Evolutionary conservation across 2,888 invertebrate species (phyloP).

Genomic region (Palloptera scutellata): DNA sequence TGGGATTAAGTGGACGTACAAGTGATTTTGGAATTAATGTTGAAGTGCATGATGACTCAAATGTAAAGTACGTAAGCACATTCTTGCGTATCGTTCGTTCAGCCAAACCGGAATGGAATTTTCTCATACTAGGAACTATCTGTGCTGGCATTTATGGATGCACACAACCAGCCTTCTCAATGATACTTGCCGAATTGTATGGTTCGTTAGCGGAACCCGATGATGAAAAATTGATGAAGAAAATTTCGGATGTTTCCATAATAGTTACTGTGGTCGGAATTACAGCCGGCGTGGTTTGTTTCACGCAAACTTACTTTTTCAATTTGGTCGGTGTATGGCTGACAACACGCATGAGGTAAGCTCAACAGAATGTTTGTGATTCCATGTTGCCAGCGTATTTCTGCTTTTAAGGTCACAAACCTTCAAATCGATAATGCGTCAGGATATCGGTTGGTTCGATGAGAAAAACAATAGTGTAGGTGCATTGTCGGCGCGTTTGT

Average conservation of each 20-base stretch:
- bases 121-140: conserved; percentile 70
- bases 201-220: conserved; percentile 73
- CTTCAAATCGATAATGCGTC: conserved; percentile 74
- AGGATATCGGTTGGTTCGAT: conserved; percentile 81
- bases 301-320: conserved; percentile 78
- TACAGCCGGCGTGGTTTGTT: conserved; percentile 72
- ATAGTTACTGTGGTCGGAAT: conserved; percentile 73
- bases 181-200: conserved; percentile 81
- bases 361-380: too few species aligned
- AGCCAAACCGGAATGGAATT: conserved; percentile 75
- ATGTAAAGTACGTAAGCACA: conserved; percentile 54
- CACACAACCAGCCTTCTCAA: conserved; percentile 77
- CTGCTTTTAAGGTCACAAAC: conserved; percentile 53
- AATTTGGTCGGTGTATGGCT: conserved; percentile 79
- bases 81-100: conserved; percentile 70
- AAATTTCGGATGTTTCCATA: conserved; percentile 71
- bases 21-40: too few species aligned
- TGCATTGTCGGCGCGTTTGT: conserved; percentile 74
- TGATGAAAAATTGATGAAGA: conserved; percentile 66
- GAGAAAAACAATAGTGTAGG: conserved; percentile 74
- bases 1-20: background rate
- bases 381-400: too few species aligned
- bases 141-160: conserved; percentile 75
- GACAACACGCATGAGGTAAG: conserved; percentile 70
- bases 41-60: conserved; percentile 40